Percentiles rank a stretch among this genome's conserved stretches.
These are phyloP conservation scores for Champsocephalus esox DNA, from an alignment of 2,797 vertebrate species.

Conservation along the genomic window DNA sequence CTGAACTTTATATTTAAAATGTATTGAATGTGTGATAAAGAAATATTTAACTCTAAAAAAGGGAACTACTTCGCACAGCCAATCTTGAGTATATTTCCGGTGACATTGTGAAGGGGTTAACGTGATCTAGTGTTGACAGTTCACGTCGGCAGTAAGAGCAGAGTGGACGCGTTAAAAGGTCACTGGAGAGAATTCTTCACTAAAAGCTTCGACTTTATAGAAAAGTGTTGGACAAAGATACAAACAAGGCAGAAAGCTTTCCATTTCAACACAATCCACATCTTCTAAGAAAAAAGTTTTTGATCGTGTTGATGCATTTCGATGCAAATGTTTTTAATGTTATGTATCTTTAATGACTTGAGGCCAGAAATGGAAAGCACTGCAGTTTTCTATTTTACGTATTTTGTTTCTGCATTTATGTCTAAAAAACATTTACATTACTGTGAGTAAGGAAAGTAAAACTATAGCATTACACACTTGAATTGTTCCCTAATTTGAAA, in stretches of 20 bases:
- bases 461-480: neutral
- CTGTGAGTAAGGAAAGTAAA: neutral
- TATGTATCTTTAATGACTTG: neutral
- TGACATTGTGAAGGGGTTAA: constrained; percentile 32
- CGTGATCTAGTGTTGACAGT: neutral
- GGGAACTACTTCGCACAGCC: too few relatives aligned
- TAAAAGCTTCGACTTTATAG: constrained; percentile 4
- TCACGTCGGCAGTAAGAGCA: constrained; percentile 29
- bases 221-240: constrained; percentile 2
- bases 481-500: neutral
- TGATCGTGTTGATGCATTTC: neutral
- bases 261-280: neutral
- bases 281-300: neutral
- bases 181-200: constrained; percentile 7
- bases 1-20: neutral
- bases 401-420: neutral
- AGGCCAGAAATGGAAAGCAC: neutral
- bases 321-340: neutral
- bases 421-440: neutral
- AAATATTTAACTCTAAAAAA: too few relatives aligned
- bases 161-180: constrained; percentile 35
- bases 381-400: neutral
- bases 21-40: too few relatives aligned
- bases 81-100: neutral
- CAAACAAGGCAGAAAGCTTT: constrained; percentile 6